Evolutionary conservation across 2,888 invertebrate species (phyloP).

Genomic region (Erannis defoliaria): DNA sequence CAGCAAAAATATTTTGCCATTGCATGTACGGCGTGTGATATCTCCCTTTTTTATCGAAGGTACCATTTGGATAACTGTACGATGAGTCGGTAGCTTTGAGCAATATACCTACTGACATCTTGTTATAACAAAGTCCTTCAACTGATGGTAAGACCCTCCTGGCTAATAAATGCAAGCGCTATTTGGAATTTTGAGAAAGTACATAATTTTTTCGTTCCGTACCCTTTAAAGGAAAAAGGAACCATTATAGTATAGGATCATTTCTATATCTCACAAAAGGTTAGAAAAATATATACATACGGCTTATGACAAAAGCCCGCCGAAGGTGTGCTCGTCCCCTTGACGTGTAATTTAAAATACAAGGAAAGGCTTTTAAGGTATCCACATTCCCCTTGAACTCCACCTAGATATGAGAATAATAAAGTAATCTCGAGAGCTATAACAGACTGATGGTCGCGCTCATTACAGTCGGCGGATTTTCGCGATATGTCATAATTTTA

Average conservation of each 20-base stretch:
- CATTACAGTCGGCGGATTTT: constrained; percentile 22
- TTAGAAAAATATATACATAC: no score
- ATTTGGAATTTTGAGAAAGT: no score
- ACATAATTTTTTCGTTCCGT: no score
- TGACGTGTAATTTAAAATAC: background rate
- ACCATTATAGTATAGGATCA: no score
- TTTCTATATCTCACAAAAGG: no score
- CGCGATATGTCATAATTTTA: constrained; percentile 35
- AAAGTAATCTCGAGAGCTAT: constrained; percentile 21
- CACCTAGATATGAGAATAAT: constrained; percentile 15
- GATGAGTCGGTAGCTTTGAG: background rate
- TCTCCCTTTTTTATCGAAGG: no score
- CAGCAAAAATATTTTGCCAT: no score
- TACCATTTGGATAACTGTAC: background rate
- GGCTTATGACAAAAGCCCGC: no score
- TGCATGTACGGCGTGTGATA: no score
- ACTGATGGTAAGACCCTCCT: background rate
- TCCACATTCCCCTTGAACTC: constrained; percentile 1
- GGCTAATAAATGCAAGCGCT: no score
- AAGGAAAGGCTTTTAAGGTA: constrained; percentile 6
- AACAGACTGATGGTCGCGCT: constrained; percentile 21
- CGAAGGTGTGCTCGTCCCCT: background rate
- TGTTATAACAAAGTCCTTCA: background rate
- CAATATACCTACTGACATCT: background rate
- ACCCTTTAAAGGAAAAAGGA: no score